Evolutionary conservation across 2,888 invertebrate genomes (phyloP), one percentile per base, ranked within the genome.

Genomic region (Acanthosoma haemorrhoidale): DNA sequence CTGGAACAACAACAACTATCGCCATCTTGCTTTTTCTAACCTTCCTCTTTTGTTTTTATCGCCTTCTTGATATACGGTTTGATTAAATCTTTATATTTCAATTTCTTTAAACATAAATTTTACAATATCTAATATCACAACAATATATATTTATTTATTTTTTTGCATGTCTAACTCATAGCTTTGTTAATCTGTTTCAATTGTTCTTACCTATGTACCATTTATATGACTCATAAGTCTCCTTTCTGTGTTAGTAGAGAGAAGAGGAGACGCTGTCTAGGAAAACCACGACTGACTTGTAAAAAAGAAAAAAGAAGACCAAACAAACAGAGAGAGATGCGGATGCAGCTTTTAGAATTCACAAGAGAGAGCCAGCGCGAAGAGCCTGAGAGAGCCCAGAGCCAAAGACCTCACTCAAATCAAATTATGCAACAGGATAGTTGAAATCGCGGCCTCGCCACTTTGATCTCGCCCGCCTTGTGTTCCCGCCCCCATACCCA

Each of bases 281-380:
- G 41, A 64, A 64, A 64, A 41, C 64, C 29, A 64, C 64, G 41
- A 64, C 64, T 41, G 64, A 64, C 64, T 64, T 64, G 31, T 64
- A 57, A 57, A 9, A 4, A 13, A 15, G 25, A 57, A 57, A 18
- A 6, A 4, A 4, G n/a, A 5, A 15, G 34, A 36, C 36, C 31
- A 38, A 61, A 61, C 11, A 16, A n/a, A 21, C 11, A 1, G 1
- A 61, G 34, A 13, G 21, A 21, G 61, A 4, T 16, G n/a, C n/a
- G 51, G 9, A 25, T 21, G 25, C 13, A 25, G 13, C 13, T 51
- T 51, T 29, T n/a, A 25, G n/a, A 51, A 51, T 21, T 51, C 21
- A 25, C 11, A 51, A 25, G 21, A n/a, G 43, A 51, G 25, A 4
- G 25, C 21, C 21, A 13, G 5, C 1, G 21, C 51, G 13, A 6